Evolutionary conservation across 2,113 vertebrate genomes (phyloP).

Genomic region (Artemisiospiza belli): DNA sequence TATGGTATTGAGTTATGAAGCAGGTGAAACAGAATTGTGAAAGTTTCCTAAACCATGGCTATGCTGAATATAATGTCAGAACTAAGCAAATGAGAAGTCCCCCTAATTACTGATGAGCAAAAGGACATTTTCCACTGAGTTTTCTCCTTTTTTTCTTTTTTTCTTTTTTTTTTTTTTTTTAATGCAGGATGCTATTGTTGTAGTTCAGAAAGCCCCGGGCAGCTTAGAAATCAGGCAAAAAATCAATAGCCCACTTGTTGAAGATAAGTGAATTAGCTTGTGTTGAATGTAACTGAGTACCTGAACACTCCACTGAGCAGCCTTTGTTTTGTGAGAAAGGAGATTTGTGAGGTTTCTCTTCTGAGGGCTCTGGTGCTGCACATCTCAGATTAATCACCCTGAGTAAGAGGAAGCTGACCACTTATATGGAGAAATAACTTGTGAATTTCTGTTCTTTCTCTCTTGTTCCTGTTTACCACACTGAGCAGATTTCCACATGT

Average conservation of each 20-base stretch:
- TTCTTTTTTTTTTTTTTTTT: not conserved
- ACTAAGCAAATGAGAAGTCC: constrained; percentile 33
- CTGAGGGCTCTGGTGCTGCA: not conserved
- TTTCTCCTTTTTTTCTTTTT: not conserved
- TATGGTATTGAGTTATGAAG: not conserved
- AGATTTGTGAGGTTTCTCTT: constrained; percentile 65
- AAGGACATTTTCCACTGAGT: constrained; percentile 51
- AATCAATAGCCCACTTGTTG: constrained; percentile 86
- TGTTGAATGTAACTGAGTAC: constrained; percentile 79
- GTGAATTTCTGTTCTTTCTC: not conserved
- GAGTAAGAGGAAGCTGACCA: constrained; percentile 13
- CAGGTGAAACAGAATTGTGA: not conserved
- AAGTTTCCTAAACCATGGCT: not conserved
- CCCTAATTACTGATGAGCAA: constrained; percentile 47
- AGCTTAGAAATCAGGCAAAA: constrained; percentile 78
- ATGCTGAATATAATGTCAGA: not conserved
- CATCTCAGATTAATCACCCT: constrained; percentile 47
- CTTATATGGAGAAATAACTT: constrained; percentile 12
- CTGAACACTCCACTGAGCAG: constrained; percentile 76
- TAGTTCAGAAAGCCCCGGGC: constrained; percentile 74
- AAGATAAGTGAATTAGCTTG: constrained; percentile 80
- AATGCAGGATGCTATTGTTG: constrained; percentile 67
- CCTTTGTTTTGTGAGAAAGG: constrained; percentile 67
- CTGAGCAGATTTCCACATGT: not conserved
- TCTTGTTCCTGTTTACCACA: not conserved